Conservation (phyloP, 2,797 vertebrate species). For the Acomys russatus region DNA sequence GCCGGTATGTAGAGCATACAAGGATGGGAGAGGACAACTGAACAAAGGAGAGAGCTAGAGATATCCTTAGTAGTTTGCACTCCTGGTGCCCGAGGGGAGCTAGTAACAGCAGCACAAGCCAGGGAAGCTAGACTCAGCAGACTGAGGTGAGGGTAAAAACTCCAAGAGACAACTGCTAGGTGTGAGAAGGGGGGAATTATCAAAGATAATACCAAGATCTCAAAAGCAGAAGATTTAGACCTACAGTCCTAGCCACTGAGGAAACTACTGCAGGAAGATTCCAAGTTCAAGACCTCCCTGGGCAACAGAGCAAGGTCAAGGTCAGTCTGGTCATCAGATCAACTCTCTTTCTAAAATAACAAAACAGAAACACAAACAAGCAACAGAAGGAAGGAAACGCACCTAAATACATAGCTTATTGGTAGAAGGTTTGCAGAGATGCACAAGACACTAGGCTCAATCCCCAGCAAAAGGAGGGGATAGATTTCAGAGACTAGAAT, state of each 20-base stretch:
- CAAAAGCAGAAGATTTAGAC: not conserved
- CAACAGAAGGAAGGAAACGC: not conserved
- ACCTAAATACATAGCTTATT: too few species aligned
- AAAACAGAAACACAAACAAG: not conserved
- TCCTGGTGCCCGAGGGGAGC: not conserved
- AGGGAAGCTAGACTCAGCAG: not conserved
- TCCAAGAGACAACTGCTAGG: not conserved
- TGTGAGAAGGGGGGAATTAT: slow-evolving; percentile 11
- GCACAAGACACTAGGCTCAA: not conserved
- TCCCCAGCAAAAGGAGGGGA: not conserved
- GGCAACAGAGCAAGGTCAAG: not conserved
- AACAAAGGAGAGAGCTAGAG: not conserved
- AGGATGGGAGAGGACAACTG: not conserved
- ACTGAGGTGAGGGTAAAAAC: not conserved
- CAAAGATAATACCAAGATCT: not conserved
- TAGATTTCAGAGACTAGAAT: not conserved
- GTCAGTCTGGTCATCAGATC: not conserved
- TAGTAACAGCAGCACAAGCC: not conserved
- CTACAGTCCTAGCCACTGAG: not conserved
- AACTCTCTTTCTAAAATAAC: not conserved
- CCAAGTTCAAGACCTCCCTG: not conserved
- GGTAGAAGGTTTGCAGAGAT: not conserved
- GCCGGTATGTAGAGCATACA: not conserved
- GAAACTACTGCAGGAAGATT: not conserved
- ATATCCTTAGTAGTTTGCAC: not conserved